These are phyloP conservation scores for Taeniopygia guttata DNA, from an alignment of 2,797 vertebrate species.

Conservation along the genomic window DNA sequence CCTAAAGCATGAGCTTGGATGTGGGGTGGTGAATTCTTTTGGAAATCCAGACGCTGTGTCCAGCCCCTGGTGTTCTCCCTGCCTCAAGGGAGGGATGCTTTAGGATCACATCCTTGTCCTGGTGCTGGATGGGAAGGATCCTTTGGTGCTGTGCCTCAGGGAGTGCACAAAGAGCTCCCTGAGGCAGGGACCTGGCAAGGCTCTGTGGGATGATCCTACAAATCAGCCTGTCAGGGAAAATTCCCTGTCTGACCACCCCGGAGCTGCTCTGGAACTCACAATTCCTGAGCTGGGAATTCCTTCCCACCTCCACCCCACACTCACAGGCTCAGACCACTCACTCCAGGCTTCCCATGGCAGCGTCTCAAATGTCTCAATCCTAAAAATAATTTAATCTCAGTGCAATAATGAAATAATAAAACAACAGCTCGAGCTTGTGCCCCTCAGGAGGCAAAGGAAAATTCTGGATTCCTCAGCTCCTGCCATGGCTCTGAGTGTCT, in stretches of 20 bases:
- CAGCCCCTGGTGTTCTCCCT: neutral
- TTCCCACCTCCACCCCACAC: neutral
- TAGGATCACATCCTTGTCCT: neutral
- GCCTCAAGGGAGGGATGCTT: neutral
- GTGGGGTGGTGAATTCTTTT: neutral
- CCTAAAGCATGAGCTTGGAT: too few relatives aligned
- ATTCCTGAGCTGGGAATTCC: neutral
- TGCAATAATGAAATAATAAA: neutral
- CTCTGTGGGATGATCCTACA: neutral
- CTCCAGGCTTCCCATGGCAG: neutral
- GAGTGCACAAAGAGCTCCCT: neutral
- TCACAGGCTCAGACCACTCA: neutral
- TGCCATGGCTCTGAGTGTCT: accelerated
- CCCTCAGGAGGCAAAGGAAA: neutral
- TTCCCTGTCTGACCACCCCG: neutral
- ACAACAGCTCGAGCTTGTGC: neutral
- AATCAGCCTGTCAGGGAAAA: neutral
- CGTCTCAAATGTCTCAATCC: neutral
- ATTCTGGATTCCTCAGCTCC: neutral
- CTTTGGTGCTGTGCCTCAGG: neutral
- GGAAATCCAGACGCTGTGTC: neutral
- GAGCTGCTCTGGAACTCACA: neutral
- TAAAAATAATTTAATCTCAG: neutral
- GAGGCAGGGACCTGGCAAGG: neutral
- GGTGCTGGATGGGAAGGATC: neutral